phyloP scores from a whole-genome alignment of 2,113 vertebrate genomes.

The Nannospalax galili region DNA sequence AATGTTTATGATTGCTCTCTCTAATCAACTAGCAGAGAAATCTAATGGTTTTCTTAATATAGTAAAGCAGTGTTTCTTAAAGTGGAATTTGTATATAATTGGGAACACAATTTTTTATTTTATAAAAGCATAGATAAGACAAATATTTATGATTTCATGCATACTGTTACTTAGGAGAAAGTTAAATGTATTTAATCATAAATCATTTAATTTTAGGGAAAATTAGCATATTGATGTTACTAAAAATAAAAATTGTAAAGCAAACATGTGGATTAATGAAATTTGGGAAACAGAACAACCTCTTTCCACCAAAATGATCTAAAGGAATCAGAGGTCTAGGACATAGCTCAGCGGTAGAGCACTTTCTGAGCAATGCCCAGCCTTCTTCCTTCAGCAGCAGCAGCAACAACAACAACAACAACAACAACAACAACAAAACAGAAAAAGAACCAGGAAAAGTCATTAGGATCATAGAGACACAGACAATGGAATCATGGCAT shows the following conservation, averaged over 20 bases:
- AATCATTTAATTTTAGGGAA: constrained; percentile 41
- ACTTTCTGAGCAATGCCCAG: neutral
- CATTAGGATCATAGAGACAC: neutral
- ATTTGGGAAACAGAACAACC: neutral
- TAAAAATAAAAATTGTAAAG: constrained; percentile 40
- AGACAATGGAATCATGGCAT: neutral
- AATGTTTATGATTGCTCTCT: constrained; percentile 76
- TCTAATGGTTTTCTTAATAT: constrained; percentile 62
- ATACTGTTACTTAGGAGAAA: constrained; percentile 17
- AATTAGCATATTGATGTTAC: constrained; percentile 12
- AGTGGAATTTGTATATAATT: constrained; percentile 79
- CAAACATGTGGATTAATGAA: neutral
- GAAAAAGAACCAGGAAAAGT: neutral
- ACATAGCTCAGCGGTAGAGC: neutral
- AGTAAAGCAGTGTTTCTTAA: constrained; percentile 77
- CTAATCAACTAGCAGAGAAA: constrained; percentile 81
- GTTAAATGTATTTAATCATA: constrained; percentile 11
- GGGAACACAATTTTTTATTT: constrained; percentile 53
- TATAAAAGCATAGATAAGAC: neutral
- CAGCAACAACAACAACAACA: neutral
- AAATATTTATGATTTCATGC: constrained; percentile 19
- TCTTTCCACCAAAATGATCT: neutral
- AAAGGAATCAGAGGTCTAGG: neutral
- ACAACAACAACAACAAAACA: neutral
- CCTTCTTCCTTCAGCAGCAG: neutral